Evolutionary conservation across 1,140 invertebrate species (phyloP), one percentile per base, ranked within the genome.

Genomic region (Frieseomelitta varia): DNA sequence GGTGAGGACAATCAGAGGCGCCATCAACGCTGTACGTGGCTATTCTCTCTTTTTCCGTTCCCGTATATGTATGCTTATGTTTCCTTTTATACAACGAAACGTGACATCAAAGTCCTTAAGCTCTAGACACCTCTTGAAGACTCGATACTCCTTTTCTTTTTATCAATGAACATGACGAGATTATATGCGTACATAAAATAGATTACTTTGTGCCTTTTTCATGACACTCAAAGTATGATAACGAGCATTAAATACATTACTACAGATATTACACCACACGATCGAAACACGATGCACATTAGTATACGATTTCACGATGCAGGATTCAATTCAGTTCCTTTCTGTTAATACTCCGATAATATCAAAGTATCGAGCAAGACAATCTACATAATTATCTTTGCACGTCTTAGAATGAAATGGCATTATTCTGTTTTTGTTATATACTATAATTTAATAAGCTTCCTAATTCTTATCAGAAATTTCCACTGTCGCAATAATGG

Each of bases 1-100:
- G 69, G 63, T 87, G 77, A 77, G 77, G 85, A 87, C 61, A 58
- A 78, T 71, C 85, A 27, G 58, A 87, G 76, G 81, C 77, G 58
- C 51, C 65, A 55, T 85, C 51, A 69, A 61, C 81, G 58, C 53
- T 55, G 27, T 61, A 39, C 34, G 11, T 56, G 10, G 19, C 53
- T 71, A 39, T n/a, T 71, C 30, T 55, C 11, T 74, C 27, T 34
- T 30, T 53, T 19, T 2, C 15, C 30, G 6, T 19, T 27, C 2
- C 39, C 21, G 21, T 61, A 30, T 55, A 51, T 47, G 65, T 80
- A 58, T 55, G 39, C 79, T 80, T 24, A 69, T 67, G 73, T 85
- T 72, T 63, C 15, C 73, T 30, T 47, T 47, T 55, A 21, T 30
- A 24, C 21, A 30, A 61, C 58, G 47, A 34, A 58, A 17, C 12